Percentiles rank a stretch among this genome's conserved stretches.
These are phyloP conservation scores for Epinotia bilunana DNA, from an alignment of 2,888 invertebrate genomes.

Conservation along the genomic window DNA sequence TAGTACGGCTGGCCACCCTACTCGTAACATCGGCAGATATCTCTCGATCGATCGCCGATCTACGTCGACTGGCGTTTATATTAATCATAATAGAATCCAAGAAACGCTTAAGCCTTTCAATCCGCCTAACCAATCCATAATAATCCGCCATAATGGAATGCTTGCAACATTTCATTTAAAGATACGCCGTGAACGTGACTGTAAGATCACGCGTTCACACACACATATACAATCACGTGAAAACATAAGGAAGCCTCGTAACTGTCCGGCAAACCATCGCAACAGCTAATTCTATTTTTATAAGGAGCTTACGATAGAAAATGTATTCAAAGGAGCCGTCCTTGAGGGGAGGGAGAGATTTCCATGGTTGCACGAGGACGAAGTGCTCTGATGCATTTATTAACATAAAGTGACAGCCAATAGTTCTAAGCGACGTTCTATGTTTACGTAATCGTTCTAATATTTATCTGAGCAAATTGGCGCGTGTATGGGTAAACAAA, in stretches of 20 bases:
- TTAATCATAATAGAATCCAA: background rate
- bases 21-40: no score
- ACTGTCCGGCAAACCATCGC: constrained; percentile 51
- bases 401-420: constrained; percentile 20
- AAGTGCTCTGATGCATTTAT: constrained; percentile 33
- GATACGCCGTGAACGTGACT: constrained; percentile 72
- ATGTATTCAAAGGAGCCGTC: constrained; percentile 51
- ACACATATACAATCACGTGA: constrained; percentile 61
- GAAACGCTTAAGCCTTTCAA: constrained; percentile 4
- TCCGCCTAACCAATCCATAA: constrained; percentile 21
- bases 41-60: background rate
- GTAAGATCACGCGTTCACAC: constrained; percentile 59
- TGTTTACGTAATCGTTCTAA: constrained; percentile 10
- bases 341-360: constrained; percentile 17
- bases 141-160: constrained; percentile 34
- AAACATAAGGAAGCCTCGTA: constrained; percentile 69
- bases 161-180: constrained; percentile 51
- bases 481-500: constrained; percentile 5
- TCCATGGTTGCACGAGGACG: constrained; percentile 16
- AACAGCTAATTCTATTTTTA: constrained; percentile 60
- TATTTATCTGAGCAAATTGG: constrained; percentile 14
- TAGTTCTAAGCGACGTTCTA: constrained; percentile 12
- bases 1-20: no score
- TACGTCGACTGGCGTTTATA: background rate
- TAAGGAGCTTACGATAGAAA: constrained; percentile 60